Evolutionary conservation across 2,797 vertebrate species (phyloP), one percentile per base, ranked within the genome.

Genomic region (Ctenopoma kingsleyae): DNA sequence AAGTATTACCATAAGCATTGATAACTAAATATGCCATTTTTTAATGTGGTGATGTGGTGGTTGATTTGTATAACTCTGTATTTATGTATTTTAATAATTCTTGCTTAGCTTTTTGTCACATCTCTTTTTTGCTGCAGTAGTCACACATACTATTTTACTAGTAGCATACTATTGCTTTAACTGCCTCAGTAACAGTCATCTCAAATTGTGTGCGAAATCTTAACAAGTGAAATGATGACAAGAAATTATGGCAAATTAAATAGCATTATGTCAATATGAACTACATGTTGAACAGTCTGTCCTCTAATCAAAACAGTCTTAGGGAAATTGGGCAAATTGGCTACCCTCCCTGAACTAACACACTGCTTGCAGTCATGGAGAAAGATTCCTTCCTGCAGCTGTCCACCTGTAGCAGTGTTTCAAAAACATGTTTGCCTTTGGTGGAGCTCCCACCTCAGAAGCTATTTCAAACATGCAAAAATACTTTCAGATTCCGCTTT

Each of bases 381-480:
- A 25, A 57, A 71, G 38, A 19, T 6, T 80, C 22, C 35, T 57
- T 46, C 23, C 53, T 38, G 11, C 69, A 74, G 47, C 59, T 85
- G 67, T 79, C 20, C 13, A 40, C 22, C 20, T 59, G 13, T 64
- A 16, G 68, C 43, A 75, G 72, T 56, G 54, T 46, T 62, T 10
- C 17, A 20, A 59, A 66, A 12, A 15, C 15, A 32, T 90, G 62
- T 92, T 92, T 91, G 79, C 65, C 32, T 20, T 84, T 85, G 87
- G 88, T 85, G 89, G 88, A 80, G 69, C 62, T 83, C 16, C 19
- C 9, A 8, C 1, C 0, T 55, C 10, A 55, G 43, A 32, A 35
- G 35, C 19, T 65, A 17, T 27, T 63, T 58, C 25, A 15, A 38
- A 11, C 30, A 44, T 12, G 55, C 22, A 40, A 61, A 74, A 67